phyloP scores from a whole-genome alignment of 2,797 vertebrate species.

The Cheirogaleus major region DNA sequence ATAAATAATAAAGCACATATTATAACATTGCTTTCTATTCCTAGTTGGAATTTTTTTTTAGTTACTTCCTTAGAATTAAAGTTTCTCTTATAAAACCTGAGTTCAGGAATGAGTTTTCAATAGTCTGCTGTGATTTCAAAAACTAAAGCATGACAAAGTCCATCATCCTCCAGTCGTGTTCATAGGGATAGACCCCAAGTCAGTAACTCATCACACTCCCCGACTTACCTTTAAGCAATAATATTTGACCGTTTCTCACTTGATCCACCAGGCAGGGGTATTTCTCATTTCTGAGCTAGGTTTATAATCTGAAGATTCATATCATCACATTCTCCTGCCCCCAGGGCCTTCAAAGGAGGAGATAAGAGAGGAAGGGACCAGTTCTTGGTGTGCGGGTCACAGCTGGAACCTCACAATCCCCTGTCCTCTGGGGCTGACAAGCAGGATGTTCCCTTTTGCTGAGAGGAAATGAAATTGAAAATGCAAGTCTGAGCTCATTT shows the following conservation, averaged over 20 bases:
- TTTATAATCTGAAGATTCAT: background rate
- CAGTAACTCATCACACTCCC: background rate
- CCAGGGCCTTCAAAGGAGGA: slow-evolving; percentile 12
- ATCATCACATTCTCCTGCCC: background rate
- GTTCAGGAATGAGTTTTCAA: background rate
- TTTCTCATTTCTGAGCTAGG: background rate
- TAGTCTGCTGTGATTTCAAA: background rate
- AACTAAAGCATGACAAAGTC: background rate
- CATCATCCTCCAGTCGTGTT: background rate
- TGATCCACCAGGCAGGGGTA: background rate
- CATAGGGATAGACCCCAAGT: background rate
- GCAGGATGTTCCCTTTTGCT: background rate
- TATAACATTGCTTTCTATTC: background rate
- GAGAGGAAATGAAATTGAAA: background rate
- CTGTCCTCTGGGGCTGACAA: too few relatives aligned
- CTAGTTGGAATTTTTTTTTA: background rate
- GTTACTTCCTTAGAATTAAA: background rate
- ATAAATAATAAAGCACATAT: background rate
- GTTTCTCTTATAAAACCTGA: background rate
- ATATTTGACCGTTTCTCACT: background rate
- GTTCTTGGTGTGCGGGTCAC: background rate
- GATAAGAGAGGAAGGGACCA: background rate
- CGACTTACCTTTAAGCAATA: background rate
- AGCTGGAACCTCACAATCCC: background rate
- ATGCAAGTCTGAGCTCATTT: background rate